Conservation (phyloP, 2,113 vertebrate species). For the Hassar affinis region DNA sequence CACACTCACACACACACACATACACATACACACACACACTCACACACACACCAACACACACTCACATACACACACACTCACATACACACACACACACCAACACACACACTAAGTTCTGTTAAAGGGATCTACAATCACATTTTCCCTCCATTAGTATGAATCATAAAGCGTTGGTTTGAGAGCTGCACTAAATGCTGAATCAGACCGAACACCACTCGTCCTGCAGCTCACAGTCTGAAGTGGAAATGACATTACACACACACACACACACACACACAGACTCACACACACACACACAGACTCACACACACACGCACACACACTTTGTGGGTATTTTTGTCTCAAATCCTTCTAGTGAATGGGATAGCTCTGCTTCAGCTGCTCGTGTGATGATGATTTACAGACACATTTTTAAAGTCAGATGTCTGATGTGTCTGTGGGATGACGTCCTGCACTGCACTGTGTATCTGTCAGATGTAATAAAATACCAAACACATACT, state of each 20-base stretch:
- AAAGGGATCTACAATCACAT: constrained; percentile 62
- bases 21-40: not conserved
- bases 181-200: constrained; percentile 6
- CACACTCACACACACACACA: no score
- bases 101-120: constrained; percentile 55
- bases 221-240: not conserved
- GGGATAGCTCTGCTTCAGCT: not conserved
- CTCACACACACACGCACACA: not conserved
- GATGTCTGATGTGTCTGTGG: constrained; percentile 8
- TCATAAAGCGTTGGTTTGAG: constrained; percentile 25
- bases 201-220: constrained; percentile 1
- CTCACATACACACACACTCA: no score
- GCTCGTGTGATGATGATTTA: constrained; percentile 47
- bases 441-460: constrained; percentile 47
- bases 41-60: no score
- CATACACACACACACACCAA: constrained; percentile 26
- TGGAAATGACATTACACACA: not conserved
- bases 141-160: constrained; percentile 61
- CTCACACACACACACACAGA: not conserved
- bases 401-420: constrained; percentile 44
- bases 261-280: not conserved
- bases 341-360: not conserved
- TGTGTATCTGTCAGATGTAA: not conserved
- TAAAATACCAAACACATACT: not conserved
- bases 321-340: not conserved